phyloP scores from a whole-genome alignment of 2,888 invertebrate species.

The Aplocera efformata region DNA sequence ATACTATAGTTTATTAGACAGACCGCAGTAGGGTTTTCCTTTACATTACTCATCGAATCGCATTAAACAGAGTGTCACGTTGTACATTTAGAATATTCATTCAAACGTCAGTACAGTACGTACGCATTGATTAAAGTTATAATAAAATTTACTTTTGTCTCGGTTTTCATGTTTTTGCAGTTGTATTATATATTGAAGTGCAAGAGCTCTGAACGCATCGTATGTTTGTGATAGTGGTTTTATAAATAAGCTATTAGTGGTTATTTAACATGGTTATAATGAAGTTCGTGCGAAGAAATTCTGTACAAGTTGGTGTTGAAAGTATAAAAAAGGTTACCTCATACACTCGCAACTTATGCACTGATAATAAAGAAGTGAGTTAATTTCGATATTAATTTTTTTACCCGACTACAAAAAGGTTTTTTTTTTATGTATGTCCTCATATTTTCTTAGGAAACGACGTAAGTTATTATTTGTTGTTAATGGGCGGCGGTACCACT shows the following conservation, averaged over 20 bases:
- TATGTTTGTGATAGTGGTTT: not conserved
- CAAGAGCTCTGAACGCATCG: too few species aligned
- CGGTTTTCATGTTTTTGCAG: too few species aligned
- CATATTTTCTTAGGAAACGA: too few species aligned
- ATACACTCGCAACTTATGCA: slow-evolving; percentile 23
- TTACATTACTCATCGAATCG: slow-evolving; percentile 16
- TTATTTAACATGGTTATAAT: not conserved
- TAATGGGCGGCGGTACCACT: too few species aligned
- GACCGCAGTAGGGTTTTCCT: slow-evolving; percentile 32
- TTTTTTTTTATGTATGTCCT: too few species aligned
- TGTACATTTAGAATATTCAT: slow-evolving; percentile 1
- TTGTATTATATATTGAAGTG: too few species aligned
- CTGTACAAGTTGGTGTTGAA: slow-evolving; percentile 46
- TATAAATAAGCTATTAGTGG: not conserved
- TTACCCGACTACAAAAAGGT: too few species aligned
- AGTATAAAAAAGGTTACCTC: slow-evolving; percentile 49
- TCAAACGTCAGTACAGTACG: not conserved
- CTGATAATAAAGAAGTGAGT: slow-evolving; percentile 29
- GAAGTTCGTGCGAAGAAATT: slow-evolving; percentile 42
- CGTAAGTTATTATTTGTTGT: too few species aligned
- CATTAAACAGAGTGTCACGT: slow-evolving; percentile 3
- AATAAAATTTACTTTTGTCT: too few species aligned
- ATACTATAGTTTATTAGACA: too few species aligned
- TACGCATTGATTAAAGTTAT: not conserved
- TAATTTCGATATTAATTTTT: too few species aligned